These are phyloP conservation scores for Podilymbus podiceps DNA, from an alignment of 2,113 vertebrate genomes.

Conservation along the genomic window DNA sequence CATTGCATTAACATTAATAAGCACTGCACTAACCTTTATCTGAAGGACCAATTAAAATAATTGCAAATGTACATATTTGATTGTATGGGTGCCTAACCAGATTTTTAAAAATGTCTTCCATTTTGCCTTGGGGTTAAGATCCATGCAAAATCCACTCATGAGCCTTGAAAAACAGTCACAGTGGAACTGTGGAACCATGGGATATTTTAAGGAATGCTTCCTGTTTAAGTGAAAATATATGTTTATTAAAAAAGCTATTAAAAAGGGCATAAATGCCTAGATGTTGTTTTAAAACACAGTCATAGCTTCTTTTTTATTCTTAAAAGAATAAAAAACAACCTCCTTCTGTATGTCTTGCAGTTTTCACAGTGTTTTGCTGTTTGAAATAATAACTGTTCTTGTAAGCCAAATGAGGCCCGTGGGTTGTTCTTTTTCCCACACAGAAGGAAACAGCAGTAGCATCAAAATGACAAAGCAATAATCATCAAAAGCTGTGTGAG, in stretches of 20 bases:
- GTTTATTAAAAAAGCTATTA: neutral
- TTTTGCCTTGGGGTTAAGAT: conserved; percentile 10
- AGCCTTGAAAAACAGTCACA: neutral
- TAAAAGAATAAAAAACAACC: neutral
- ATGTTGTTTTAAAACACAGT: neutral
- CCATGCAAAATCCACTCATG: neutral
- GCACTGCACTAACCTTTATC: neutral
- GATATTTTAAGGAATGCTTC: neutral
- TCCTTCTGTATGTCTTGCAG: neutral
- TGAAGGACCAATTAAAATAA: conserved; percentile 14
- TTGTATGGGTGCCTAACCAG: neutral
- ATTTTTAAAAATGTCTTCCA: neutral
- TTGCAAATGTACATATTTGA: neutral
- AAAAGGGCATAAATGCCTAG: neutral
- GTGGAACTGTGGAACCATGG: neutral
- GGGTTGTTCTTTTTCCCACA: neutral
- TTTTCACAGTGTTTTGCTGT: neutral
- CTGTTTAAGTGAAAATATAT: neutral
- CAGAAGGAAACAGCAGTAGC: neutral
- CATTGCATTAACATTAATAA: neutral
- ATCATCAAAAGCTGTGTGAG: neutral
- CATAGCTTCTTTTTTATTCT: neutral
- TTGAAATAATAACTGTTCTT: neutral
- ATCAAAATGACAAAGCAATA: neutral
- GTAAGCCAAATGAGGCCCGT: neutral